phyloP scores from a whole-genome alignment of 1,140 invertebrate genomes.

The Ostrea denselamellosa region DNA sequence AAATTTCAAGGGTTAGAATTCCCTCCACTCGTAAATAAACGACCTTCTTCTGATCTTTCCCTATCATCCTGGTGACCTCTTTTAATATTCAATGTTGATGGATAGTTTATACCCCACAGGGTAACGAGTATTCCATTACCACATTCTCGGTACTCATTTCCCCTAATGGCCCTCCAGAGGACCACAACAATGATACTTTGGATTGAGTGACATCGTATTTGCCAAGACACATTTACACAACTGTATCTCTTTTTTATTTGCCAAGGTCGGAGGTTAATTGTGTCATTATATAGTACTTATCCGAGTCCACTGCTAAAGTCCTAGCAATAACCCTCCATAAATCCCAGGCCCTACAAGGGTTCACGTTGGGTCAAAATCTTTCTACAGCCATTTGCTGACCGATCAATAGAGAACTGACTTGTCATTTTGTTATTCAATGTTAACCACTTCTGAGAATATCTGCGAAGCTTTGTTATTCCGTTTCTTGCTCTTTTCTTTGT shows the following conservation, averaged over 20 bases:
- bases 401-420: neutral
- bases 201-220: neutral
- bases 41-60: neutral
- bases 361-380: neutral
- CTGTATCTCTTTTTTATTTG: neutral
- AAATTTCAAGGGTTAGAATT: neutral
- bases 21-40: neutral
- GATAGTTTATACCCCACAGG: neutral
- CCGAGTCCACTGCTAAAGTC: neutral
- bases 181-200: neutral
- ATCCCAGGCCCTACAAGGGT: neutral
- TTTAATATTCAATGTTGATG: neutral
- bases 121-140: neutral
- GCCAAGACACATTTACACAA: neutral
- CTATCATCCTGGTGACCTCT: neutral
- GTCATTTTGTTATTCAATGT: neutral
- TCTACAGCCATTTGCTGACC: neutral
- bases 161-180: neutral
- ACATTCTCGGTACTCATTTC: neutral
- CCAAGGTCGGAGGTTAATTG: neutral
- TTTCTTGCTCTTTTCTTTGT: neutral
- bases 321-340: conserved; percentile 3
- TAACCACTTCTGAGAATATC: neutral
- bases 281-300: conserved; percentile 24
- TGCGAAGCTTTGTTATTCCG: neutral